Conservation (phyloP, 2,113 vertebrate genomes). For the Colistium nudipinnis region DNA sequence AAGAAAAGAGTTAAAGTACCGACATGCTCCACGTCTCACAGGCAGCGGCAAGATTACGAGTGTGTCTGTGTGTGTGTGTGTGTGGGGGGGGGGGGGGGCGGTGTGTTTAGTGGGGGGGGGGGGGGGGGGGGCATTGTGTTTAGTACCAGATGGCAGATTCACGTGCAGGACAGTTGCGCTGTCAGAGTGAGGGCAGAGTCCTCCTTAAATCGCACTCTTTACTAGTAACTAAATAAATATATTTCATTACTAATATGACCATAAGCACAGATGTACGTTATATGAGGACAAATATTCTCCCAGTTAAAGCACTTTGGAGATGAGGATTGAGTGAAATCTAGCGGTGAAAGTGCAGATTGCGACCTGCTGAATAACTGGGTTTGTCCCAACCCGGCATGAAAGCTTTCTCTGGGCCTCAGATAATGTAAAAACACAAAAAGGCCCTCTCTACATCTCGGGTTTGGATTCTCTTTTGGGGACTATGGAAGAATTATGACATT, state of each 20-base stretch:
- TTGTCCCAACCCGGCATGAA: too few species aligned
- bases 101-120: background rate
- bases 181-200: background rate
- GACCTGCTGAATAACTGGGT: too few species aligned
- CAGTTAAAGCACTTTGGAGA: too few species aligned
- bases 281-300: background rate
- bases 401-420: too few species aligned
- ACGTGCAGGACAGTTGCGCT: conserved; percentile 6
- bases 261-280: too few species aligned
- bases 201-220: conserved; percentile 15
- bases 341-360: too few species aligned
- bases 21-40: conserved; percentile 26
- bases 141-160: conserved; percentile 33
- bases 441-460: too few species aligned
- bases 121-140: background rate
- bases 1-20: conserved; percentile 31
- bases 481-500: too few species aligned
- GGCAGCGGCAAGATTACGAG: background rate
- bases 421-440: too few species aligned
- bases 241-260: conserved; percentile 1
- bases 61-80: background rate
- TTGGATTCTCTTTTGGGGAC: too few species aligned
- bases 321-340: too few species aligned
- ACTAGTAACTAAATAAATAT: conserved; percentile 24
- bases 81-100: too few species aligned